These are phyloP conservation scores for Vicugna pacos DNA, from an alignment of 2,113 vertebrate genomes.

Conservation along the genomic window DNA sequence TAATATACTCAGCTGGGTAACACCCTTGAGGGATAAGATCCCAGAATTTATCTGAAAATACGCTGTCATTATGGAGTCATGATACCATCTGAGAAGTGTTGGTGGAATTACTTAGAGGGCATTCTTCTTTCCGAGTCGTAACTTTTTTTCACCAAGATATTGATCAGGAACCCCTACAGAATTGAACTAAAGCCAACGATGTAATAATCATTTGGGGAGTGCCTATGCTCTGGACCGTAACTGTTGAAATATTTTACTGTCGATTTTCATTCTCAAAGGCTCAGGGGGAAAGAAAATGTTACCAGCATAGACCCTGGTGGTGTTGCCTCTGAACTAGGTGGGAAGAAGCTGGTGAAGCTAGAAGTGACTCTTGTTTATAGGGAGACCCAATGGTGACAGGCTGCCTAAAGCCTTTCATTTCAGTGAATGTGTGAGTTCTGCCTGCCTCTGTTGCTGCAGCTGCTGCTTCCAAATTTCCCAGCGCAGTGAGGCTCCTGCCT, in stretches of 20 bases:
- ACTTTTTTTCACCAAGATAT: conserved; percentile 9
- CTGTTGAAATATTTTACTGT: neutral
- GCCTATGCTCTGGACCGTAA: neutral
- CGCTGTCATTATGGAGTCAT: conserved; percentile 71
- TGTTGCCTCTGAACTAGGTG: neutral
- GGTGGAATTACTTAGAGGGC: conserved; percentile 66
- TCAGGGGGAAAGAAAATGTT: neutral
- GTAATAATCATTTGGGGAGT: neutral
- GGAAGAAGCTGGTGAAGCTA: neutral
- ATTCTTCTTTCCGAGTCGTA: conserved; percentile 38
- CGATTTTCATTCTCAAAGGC: neutral
- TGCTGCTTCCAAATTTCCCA: neutral
- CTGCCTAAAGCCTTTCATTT: neutral
- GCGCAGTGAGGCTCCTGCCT: neutral
- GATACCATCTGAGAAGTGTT: conserved; percentile 47
- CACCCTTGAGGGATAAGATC: conserved; percentile 71
- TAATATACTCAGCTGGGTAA: conserved; percentile 77
- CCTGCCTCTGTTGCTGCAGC: neutral
- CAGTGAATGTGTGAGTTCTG: neutral
- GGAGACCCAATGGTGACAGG: neutral
- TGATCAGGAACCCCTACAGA: conserved; percentile 32
- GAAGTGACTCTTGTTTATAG: neutral
- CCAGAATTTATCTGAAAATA: conserved; percentile 73
- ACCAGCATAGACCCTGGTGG: neutral
- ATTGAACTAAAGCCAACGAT: conserved; percentile 47